Percentiles rank a stretch among this genome's conserved stretches.
phyloP scores from a whole-genome alignment of 2,113 vertebrate genomes.

The Dicentrarchus labrax region DNA sequence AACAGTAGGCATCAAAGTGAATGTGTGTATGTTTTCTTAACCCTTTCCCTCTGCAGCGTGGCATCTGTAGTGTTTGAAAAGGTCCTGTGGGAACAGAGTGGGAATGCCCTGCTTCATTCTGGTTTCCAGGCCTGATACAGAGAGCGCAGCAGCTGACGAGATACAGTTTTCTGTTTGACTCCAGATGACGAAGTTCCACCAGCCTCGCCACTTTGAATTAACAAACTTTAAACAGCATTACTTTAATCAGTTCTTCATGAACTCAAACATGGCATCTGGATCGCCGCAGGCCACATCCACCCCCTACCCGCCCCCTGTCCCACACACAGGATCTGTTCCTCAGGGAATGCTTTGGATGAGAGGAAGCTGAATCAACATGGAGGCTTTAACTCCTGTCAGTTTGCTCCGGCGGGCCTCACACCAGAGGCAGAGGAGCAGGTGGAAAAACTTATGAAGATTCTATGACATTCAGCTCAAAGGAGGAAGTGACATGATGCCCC shows the following conservation, averaged over 20 bases:
- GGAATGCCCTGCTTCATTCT: neutral
- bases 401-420: slow-evolving; percentile 50
- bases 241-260: slow-evolving; percentile 8
- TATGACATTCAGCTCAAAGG: slow-evolving; percentile 69
- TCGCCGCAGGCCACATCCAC: slow-evolving; percentile 31
- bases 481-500: slow-evolving; percentile 74
- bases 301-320: slow-evolving; percentile 1
- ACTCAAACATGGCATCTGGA: slow-evolving; percentile 40
- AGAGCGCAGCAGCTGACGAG: neutral
- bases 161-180: neutral
- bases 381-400: slow-evolving; percentile 60
- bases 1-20: slow-evolving; percentile 49
- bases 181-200: neutral
- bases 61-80: slow-evolving; percentile 39
- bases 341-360: slow-evolving; percentile 62
- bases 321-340: slow-evolving; percentile 68
- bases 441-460: slow-evolving; percentile 72
- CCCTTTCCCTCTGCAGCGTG: slow-evolving; percentile 61
- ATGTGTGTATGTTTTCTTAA: slow-evolving; percentile 67
- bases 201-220: neutral
- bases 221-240: neutral
- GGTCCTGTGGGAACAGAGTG: neutral
- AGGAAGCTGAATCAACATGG: slow-evolving; percentile 85
- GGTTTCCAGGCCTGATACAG: neutral
- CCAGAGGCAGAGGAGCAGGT: slow-evolving; percentile 76